Conservation (phyloP, 2,888 invertebrate species). For the Spatulosminthurus flaviceps region DNA sequence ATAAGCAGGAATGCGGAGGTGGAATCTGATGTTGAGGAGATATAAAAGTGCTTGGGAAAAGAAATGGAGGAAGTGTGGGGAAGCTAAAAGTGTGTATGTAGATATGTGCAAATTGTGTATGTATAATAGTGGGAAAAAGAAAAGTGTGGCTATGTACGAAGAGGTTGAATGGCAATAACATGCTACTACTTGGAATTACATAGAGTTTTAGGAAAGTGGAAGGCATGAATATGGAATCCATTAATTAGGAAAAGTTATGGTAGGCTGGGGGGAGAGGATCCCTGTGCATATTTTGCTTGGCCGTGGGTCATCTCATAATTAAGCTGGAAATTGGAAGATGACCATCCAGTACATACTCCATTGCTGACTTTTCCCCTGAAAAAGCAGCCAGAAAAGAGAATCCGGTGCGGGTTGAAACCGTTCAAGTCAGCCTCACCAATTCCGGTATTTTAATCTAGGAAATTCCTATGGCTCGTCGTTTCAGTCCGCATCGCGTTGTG, state of each 20-base stretch:
- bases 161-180: neutral
- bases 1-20: too few species aligned
- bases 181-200: neutral
- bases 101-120: neutral
- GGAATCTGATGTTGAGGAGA: neutral
- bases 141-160: conserved; percentile 4
- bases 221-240: conserved; percentile 60
- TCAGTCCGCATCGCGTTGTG: conserved; percentile 31
- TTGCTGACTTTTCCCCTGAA: neutral
- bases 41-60: neutral
- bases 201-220: conserved; percentile 1
- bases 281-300: conserved; percentile 54
- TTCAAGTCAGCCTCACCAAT: conserved; percentile 49
- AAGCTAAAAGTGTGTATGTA: too few species aligned
- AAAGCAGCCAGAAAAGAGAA: neutral
- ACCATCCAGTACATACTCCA: conserved; percentile 46
- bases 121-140: conserved; percentile 47
- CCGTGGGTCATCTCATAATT: conserved; percentile 64
- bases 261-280: conserved; percentile 36
- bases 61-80: neutral
- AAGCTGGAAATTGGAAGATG: conserved; percentile 63
- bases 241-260: conserved; percentile 60
- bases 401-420: conserved; percentile 39
- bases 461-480: conserved; percentile 60
- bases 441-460: conserved; percentile 64